Evolutionary conservation across 2,797 vertebrate genomes (phyloP).

Genomic region (Morus bassanus): DNA sequence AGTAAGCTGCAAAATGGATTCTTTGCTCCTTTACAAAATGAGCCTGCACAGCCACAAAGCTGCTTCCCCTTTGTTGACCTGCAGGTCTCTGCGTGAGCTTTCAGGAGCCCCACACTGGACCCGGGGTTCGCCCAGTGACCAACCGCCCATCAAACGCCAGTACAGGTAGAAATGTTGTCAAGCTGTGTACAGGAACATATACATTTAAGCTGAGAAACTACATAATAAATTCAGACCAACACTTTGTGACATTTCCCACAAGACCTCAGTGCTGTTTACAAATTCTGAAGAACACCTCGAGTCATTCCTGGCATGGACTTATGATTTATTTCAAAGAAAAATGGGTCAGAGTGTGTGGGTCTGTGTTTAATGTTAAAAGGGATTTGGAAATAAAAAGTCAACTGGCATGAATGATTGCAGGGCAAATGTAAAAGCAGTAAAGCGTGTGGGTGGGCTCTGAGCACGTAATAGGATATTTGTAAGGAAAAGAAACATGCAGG

Average conservation of each 20-base stretch:
- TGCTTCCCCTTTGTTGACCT: not conserved
- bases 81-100: not conserved
- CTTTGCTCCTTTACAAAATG: not conserved
- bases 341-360: constrained; percentile 75
- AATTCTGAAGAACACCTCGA: constrained; percentile 72
- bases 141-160: constrained; percentile 7
- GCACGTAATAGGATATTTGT: constrained; percentile 50
- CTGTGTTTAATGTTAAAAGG: constrained; percentile 75
- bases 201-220: constrained; percentile 57
- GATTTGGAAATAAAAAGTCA: constrained; percentile 80
- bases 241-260: constrained; percentile 72
- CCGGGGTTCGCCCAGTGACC: not conserved
- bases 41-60: not conserved
- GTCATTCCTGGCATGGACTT: constrained; percentile 63
- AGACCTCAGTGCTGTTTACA: constrained; percentile 75
- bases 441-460: constrained; percentile 69
- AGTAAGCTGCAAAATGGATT: not conserved
- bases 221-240: constrained; percentile 70
- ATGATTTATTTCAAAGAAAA: constrained; percentile 78
- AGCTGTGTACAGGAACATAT: constrained; percentile 12
- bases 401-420: constrained; percentile 76
- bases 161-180: constrained; percentile 30
- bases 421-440: constrained; percentile 61
- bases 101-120: not conserved
- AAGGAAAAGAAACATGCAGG: constrained; percentile 20